Base-by-base conservation (phyloP, 2,888 invertebrate genomes). In the Phengaris alcon region DNA sequence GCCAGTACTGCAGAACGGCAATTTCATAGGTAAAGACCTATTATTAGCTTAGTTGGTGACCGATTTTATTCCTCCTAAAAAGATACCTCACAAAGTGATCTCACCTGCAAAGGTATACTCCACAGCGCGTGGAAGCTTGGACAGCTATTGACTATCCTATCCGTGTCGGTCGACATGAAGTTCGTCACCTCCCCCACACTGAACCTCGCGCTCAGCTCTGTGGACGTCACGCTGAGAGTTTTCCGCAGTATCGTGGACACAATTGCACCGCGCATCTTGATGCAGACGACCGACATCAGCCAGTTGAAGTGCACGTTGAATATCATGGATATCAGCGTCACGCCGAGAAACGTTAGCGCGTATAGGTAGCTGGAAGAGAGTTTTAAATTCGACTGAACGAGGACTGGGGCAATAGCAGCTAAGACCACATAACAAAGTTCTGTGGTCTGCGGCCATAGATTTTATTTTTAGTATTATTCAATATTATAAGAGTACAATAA, bases 131-230 rank as follows among this genome's bases (percentile, higher is more conserved):
- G 99, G 87, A 99, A 99, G 90, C 98, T 98, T 3, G 98, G 96
- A 88, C 98, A 98, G 44, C 99, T 97, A 88, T 99, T 99, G 0
- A 98, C 97, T 80, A 99, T 97, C 80, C 99, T 95, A 86, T 99
- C 98, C 0, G 97, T 97, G 87, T 99, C 99, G 0, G 98, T 98
- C 52, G 98, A 99, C 97, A 99, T 98, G 81, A 98, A 97, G 90
- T 99, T 99, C 2, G 99, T 95, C 76, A 99, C 96, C 93, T 99
- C 97, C 0, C 99, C 99, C 64, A 96, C 94, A 13, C 94, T 94
- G 82, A 83, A 94, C 80, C 82, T 88, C 81, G 82, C 94, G 81
- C 85, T 93, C 80, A 86, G 89, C 80, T 80, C 93, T 76, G 89
- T 94, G 78, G 93, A 89, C 0, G 93, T 91, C 6, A 93, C 91